Evolutionary conservation across 2,888 invertebrate genomes (phyloP).

Genomic region (Acheta domesticus): DNA sequence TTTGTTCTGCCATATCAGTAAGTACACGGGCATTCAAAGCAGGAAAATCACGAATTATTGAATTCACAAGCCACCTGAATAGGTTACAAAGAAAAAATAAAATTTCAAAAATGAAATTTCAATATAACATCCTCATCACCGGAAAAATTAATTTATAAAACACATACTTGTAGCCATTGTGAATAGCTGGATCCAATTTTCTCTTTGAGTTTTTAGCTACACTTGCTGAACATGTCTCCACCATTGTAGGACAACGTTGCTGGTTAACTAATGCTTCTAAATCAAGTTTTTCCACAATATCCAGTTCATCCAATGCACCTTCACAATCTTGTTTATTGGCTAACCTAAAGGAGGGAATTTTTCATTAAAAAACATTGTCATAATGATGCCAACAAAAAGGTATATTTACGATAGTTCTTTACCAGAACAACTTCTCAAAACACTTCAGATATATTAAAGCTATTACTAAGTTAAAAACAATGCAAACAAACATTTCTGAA

Average conservation of each 20-base stretch:
- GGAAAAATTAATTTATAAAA: not conserved
- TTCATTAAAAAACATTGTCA: slow-evolving; percentile 18
- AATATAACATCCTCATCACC: too few relatives aligned
- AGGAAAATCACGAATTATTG: slow-evolving; percentile 64
- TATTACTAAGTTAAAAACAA: not conserved
- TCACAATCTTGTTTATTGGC: slow-evolving; percentile 83
- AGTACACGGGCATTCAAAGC: slow-evolving; percentile 62
- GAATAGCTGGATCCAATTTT: slow-evolving; percentile 64
- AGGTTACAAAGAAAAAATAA: slow-evolving; percentile 22
- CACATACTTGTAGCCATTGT: slow-evolving; percentile 57
- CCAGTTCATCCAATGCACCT: slow-evolving; percentile 77
- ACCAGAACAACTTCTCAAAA: not conserved
- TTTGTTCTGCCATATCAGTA: slow-evolving; percentile 56
- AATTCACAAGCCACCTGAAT: slow-evolving; percentile 62
- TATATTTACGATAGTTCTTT: not conserved
- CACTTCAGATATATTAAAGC: not conserved
- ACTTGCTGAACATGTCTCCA: slow-evolving; percentile 68
- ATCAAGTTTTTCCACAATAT: slow-evolving; percentile 72
- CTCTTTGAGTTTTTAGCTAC: slow-evolving; percentile 47
- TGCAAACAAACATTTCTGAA: too few relatives aligned
- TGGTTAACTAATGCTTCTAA: slow-evolving; percentile 73
- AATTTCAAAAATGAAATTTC: too few relatives aligned
- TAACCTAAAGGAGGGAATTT: slow-evolving; percentile 51
- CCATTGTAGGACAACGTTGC: slow-evolving; percentile 74
- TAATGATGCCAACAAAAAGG: not conserved